phyloP scores from a whole-genome alignment of 2,797 vertebrate genomes.

The Rhinophrynus dorsalis region DNA sequence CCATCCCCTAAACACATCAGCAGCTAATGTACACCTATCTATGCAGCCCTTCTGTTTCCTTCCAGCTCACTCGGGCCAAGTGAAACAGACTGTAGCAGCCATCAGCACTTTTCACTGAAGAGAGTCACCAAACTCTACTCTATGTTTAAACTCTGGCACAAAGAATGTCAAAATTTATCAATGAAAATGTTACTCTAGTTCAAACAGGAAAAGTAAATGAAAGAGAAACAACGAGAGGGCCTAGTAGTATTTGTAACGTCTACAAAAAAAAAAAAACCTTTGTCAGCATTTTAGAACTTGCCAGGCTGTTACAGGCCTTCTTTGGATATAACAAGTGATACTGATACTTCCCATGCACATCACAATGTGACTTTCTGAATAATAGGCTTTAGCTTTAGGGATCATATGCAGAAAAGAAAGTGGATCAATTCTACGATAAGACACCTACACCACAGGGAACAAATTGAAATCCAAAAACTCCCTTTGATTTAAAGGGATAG shows the following conservation, averaged over 20 bases:
- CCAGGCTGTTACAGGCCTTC: background rate
- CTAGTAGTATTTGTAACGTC: background rate
- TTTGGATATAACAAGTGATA: too few species aligned
- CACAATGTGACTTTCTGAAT: too few species aligned
- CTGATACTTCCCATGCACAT: too few species aligned
- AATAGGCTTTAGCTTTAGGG: too few species aligned
- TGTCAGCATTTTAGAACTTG: background rate
- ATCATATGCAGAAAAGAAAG: too few species aligned
- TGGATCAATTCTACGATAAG: too few species aligned
- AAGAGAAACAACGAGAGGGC: background rate
- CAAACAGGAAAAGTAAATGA: conserved; percentile 3
- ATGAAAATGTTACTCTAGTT: conserved; percentile 31
- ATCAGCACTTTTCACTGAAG: conserved; percentile 7
- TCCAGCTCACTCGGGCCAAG: conserved; percentile 24
- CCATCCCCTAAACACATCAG: conserved; percentile 41
- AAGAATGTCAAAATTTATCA: conserved; percentile 33
- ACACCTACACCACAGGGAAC: too few species aligned
- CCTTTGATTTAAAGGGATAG: too few species aligned
- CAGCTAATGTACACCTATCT: conserved; percentile 43
- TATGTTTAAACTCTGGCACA: conserved; percentile 13
- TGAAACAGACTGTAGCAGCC: conserved; percentile 7
- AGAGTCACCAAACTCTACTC: conserved; percentile 13
- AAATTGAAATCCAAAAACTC: too few species aligned
- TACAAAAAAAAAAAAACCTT: too few species aligned
- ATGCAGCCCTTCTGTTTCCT: conserved; percentile 45